Evolutionary conservation across 1,140 invertebrate species (phyloP).

Genomic region (Pantala flavescens): DNA sequence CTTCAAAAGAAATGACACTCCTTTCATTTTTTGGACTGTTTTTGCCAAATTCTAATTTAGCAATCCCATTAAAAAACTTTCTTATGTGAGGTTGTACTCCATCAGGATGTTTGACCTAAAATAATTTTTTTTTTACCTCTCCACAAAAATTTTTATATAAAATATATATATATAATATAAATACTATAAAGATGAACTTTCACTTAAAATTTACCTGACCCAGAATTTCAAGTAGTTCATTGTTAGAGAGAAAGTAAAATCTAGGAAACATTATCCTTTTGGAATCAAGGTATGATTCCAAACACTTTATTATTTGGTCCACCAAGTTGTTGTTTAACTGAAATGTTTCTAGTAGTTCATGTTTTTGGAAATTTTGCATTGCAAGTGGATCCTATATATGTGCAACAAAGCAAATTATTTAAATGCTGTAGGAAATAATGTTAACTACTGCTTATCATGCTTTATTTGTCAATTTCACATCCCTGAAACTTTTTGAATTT

Average conservation of each 20-base stretch:
- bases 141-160: no score
- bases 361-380: constrained; percentile 52
- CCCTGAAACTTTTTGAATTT: no score
- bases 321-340: constrained; percentile 64
- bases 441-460: no score
- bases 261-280: constrained; percentile 83
- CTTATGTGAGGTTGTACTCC: constrained; percentile 79
- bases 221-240: constrained; percentile 84
- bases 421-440: neutral
- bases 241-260: constrained; percentile 91
- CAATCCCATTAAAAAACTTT: constrained; percentile 82
- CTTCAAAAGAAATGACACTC: constrained; percentile 55
- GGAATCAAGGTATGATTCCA: constrained; percentile 72
- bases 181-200: no score
- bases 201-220: constrained; percentile 49
- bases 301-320: constrained; percentile 70
- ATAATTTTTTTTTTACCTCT: constrained; percentile 20
- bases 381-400: constrained; percentile 50
- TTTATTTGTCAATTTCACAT: no score
- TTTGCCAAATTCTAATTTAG: constrained; percentile 62
- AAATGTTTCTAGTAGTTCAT: constrained; percentile 56
- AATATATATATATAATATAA: no score
- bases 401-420: neutral
- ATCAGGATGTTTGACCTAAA: constrained; percentile 67
- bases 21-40: constrained; percentile 20